Percentiles rank a stretch among this genome's conserved stretches.
Evolutionary conservation across 2,888 invertebrate genomes (phyloP).

Genomic region (Syrphus vitripennis): DNA sequence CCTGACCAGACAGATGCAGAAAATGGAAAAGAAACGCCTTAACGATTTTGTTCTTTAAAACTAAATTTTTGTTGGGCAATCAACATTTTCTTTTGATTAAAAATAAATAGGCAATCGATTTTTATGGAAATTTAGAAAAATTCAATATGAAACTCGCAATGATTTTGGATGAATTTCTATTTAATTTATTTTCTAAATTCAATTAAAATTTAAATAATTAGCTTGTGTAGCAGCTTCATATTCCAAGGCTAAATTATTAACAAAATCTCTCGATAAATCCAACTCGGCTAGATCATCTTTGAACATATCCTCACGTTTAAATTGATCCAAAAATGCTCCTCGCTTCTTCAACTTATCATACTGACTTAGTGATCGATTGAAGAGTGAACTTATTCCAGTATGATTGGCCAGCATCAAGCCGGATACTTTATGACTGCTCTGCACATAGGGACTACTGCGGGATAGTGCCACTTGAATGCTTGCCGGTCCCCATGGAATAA

Average conservation of each 20-base stretch:
- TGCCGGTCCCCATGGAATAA: constrained; percentile 99
- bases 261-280: constrained; percentile 94
- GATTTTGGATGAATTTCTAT: too few relatives aligned
- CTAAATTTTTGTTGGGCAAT: neutral
- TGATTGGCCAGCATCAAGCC: constrained; percentile 99
- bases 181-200: neutral
- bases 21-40: neutral
- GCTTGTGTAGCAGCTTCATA: constrained; percentile 96
- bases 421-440: constrained; percentile 96
- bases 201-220: constrained; percentile 88
- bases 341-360: constrained; percentile 97
- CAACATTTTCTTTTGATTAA: too few relatives aligned
- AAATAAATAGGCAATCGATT: neutral
- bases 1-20: neutral
- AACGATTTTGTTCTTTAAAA: neutral
- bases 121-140: neutral
- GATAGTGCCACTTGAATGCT: constrained; percentile 98
- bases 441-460: constrained; percentile 96
- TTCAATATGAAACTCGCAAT: neutral
- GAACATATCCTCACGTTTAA: constrained; percentile 97
- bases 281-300: constrained; percentile 94
- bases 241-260: constrained; percentile 96
- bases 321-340: constrained; percentile 98
- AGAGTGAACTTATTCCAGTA: constrained; percentile 97
- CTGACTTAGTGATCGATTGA: constrained; percentile 94